Conservation (phyloP, 2,113 vertebrate species). For the Onychorhynchus coronatus region DNA sequence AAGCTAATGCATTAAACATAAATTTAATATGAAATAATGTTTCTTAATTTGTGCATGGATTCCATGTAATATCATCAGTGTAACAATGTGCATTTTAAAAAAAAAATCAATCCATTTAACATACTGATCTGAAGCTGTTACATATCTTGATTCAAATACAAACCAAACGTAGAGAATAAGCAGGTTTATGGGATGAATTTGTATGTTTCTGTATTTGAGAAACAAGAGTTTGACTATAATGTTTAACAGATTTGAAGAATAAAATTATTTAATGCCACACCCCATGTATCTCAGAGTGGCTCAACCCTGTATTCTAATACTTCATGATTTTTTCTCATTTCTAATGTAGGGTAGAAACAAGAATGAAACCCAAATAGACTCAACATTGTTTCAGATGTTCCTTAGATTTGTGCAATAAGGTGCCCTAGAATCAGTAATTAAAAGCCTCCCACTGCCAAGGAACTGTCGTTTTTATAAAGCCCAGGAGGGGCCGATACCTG, state of each 20-base stretch:
- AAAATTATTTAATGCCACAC: neutral
- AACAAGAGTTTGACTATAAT: neutral
- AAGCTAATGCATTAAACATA: neutral
- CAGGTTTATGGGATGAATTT: neutral
- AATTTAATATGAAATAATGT: neutral
- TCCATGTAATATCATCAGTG: neutral
- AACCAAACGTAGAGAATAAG: neutral
- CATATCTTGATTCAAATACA: neutral
- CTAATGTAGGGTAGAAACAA: neutral
- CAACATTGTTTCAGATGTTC: neutral
- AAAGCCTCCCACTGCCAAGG: neutral
- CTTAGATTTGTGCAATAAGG: neutral
- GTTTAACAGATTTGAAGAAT: neutral
- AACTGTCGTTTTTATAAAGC: neutral
- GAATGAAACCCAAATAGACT: neutral
- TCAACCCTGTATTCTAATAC: neutral
- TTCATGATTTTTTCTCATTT: neutral
- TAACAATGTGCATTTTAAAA: neutral
- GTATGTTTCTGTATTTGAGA: neutral
- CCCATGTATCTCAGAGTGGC: neutral
- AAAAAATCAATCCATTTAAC: neutral
- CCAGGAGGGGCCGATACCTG: rapidly evolving
- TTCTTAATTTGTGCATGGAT: neutral
- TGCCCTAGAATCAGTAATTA: neutral
- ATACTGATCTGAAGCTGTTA: neutral